Conservation (phyloP, 2,113 vertebrate genomes). For the Crotalus helleri region DNA sequence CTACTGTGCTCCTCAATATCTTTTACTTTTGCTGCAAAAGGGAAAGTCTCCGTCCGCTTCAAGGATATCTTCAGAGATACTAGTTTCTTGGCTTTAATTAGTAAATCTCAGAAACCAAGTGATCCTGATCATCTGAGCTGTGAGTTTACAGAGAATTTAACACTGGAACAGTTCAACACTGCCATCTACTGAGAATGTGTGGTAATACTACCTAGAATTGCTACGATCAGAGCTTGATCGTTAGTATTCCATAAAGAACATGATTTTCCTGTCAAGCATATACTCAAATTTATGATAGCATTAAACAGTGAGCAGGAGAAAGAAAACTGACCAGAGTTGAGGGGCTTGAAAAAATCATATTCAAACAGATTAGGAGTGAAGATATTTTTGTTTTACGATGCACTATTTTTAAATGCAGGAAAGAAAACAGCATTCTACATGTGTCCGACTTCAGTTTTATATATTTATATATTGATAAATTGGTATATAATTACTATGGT, state of each 20-base stretch:
- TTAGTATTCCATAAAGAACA: background rate
- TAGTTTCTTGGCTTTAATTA: background rate
- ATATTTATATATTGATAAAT: background rate
- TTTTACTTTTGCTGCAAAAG: background rate
- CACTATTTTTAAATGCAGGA: background rate
- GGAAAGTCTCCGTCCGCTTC: background rate
- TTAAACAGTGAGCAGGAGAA: background rate
- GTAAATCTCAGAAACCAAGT: background rate
- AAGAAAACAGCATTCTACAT: background rate
- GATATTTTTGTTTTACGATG: background rate
- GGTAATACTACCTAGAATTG: background rate
- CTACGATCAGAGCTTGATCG: background rate
- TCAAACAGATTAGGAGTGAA: background rate
- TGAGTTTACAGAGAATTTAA: background rate
- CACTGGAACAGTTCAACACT: background rate
- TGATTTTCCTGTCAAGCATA: background rate
- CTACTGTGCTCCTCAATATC: background rate
- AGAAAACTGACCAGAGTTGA: background rate
- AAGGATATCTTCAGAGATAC: background rate
- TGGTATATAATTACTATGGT: background rate
- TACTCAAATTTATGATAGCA: too few species aligned
- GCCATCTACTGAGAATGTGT: conserved; percentile 8
- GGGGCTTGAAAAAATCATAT: background rate
- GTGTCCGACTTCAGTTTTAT: background rate
- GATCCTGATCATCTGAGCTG: background rate